phyloP scores from a whole-genome alignment of 2,113 vertebrate species.

The Phodopus roborovskii region DNA sequence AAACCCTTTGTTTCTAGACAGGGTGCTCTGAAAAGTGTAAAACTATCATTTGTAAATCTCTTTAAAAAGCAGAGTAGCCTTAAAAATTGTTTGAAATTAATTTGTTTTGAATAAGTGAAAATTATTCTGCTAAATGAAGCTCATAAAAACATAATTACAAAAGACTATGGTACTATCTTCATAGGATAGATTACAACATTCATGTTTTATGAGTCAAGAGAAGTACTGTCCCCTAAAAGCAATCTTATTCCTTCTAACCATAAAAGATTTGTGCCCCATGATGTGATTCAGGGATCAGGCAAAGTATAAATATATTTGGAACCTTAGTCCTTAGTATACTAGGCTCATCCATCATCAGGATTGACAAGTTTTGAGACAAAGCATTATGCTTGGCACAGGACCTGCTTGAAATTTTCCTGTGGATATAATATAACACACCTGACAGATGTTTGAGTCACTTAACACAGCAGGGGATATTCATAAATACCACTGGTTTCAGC shows the following conservation, averaged over 20 bases:
- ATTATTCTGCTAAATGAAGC: constrained; percentile 86
- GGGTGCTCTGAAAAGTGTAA: constrained; percentile 82
- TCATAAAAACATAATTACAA: constrained; percentile 75
- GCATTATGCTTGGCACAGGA: constrained; percentile 80
- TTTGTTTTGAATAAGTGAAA: constrained; percentile 87
- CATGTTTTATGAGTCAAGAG: constrained; percentile 82
- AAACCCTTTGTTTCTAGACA: constrained; percentile 74
- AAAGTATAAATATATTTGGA: constrained; percentile 85
- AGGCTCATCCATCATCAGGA: constrained; percentile 84
- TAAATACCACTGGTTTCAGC: constrained; percentile 75
- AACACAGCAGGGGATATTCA: constrained; percentile 80
- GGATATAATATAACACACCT: constrained; percentile 84
- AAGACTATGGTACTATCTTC: constrained; percentile 76
- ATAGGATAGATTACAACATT: constrained; percentile 75
- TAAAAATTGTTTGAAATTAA: constrained; percentile 82
- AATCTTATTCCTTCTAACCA: constrained; percentile 81
- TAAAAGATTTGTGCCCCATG: constrained; percentile 81
- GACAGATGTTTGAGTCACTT: constrained; percentile 87
- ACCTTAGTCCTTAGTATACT: constrained; percentile 86
- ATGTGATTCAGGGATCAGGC: constrained; percentile 82
- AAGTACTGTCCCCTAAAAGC: constrained; percentile 82
- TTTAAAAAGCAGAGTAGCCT: constrained; percentile 80
- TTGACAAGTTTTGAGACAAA: constrained; percentile 85
- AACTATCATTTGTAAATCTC: constrained; percentile 79
- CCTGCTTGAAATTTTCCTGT: constrained; percentile 82